These are phyloP conservation scores for Caenorhabditis sp. DNA, from an alignment of 2,888 invertebrate species.

Conservation along the genomic window DNA sequence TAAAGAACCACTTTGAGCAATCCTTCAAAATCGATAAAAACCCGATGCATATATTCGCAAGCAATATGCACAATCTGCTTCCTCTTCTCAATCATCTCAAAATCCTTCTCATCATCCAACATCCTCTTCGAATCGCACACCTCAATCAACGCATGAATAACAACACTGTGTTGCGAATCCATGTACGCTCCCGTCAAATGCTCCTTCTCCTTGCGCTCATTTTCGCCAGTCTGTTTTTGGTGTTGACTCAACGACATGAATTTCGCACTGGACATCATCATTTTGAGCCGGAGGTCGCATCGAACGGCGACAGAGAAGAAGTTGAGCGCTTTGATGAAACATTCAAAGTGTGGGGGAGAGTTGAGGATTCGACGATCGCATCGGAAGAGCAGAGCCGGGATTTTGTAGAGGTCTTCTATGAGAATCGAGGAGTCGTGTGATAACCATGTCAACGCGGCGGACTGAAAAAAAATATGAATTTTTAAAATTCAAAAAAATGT, in stretches of 20 bases:
- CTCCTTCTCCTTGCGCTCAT: constrained; percentile 39
- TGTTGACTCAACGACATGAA: background rate
- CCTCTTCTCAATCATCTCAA: constrained; percentile 15
- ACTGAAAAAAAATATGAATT: constrained; percentile 6
- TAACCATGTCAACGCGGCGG: constrained; percentile 16
- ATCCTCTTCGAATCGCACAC: constrained; percentile 41
- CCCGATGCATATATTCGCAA: constrained; percentile 45
- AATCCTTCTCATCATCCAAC: constrained; percentile 34
- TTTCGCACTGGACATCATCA: constrained; percentile 4
- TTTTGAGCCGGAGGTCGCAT: constrained; percentile 24
- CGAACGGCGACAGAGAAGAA: constrained; percentile 35
- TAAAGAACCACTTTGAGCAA: constrained; percentile 39
- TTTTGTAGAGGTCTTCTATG: constrained; percentile 35
- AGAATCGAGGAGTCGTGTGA: constrained; percentile 7
- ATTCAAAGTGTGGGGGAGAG: constrained; percentile 45
- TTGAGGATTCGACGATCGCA: constrained; percentile 41
- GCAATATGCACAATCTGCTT: constrained; percentile 29
- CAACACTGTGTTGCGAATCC: constrained; percentile 36
- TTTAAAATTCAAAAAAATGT: too few species aligned
- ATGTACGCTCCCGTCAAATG: constrained; percentile 26
- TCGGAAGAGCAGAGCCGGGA: constrained; percentile 45
- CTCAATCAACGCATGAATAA: constrained; percentile 49
- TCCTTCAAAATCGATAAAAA: constrained; percentile 40
- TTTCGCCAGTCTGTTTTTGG: constrained; percentile 21
- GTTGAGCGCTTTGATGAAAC: constrained; percentile 32